Percentiles rank a stretch among this genome's conserved stretches.
These are phyloP conservation scores for Chionodraco myersi DNA, from an alignment of 2,113 vertebrate species.

Conservation along the genomic window DNA sequence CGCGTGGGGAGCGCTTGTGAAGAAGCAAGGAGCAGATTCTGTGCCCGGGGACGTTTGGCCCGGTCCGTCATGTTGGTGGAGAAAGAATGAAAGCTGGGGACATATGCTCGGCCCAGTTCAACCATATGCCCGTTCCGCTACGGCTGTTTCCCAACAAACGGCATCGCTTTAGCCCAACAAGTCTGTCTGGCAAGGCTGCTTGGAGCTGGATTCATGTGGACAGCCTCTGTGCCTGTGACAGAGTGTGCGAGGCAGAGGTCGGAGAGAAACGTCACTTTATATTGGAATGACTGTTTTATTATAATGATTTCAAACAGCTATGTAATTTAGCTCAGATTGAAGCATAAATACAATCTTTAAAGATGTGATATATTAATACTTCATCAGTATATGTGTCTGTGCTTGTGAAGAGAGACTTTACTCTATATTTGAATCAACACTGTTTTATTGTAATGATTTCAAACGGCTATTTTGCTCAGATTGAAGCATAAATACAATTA, in stretches of 20 bases:
- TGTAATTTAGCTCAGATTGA: not conserved
- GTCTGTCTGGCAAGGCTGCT: slow-evolving; percentile 49
- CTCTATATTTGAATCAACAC: no score
- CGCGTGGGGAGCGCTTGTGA: slow-evolving; percentile 41
- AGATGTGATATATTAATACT: no score
- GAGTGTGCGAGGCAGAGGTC: slow-evolving; percentile 37
- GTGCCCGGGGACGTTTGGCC: slow-evolving; percentile 71
- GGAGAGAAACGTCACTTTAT: slow-evolving; percentile 32
- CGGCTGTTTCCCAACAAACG: slow-evolving; percentile 64
- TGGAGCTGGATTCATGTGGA: slow-evolving; percentile 37
- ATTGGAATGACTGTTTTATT: slow-evolving; percentile 35
- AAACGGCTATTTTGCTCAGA: no score
- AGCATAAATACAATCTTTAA: not conserved
- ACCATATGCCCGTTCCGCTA: slow-evolving; percentile 77
- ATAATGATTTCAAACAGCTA: slow-evolving; percentile 8
- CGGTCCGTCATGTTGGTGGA: slow-evolving; percentile 63
- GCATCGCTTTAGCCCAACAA: slow-evolving; percentile 64
- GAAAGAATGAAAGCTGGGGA: slow-evolving; percentile 67
- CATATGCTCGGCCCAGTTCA: slow-evolving; percentile 75
- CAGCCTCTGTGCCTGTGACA: slow-evolving; percentile 14
- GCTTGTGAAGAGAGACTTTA: no score
- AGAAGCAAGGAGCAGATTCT: slow-evolving; percentile 64
- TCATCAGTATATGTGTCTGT: no score
- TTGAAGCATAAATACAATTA: no score
- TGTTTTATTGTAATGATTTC: no score